Percentiles rank a stretch among this genome's conserved stretches.
These are phyloP conservation scores for Suncus etruscus DNA, from an alignment of 2,113 vertebrate genomes.

Conservation along the genomic window DNA sequence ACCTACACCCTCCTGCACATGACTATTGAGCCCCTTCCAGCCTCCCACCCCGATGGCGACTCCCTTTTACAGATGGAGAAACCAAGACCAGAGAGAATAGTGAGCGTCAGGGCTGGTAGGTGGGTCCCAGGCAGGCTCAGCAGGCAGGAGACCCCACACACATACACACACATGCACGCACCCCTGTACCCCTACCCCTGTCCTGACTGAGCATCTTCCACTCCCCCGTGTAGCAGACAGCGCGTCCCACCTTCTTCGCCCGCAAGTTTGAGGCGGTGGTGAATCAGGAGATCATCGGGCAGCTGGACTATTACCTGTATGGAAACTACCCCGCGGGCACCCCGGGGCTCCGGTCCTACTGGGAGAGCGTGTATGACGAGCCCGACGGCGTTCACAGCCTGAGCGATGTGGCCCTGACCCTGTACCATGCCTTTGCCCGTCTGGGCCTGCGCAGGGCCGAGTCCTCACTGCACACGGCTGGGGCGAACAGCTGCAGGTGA, in stretches of 20 bases:
- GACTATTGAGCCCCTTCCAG: neutral
- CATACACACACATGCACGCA: accelerated
- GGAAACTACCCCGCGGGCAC: constrained; percentile 92
- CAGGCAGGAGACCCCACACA: no score
- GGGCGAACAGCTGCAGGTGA: constrained; percentile 94
- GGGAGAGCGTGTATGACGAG: constrained; percentile 96
- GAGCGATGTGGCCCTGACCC: constrained; percentile 92
- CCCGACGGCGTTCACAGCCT: constrained; percentile 92
- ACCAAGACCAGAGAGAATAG: neutral
- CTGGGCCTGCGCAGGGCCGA: constrained; percentile 92
- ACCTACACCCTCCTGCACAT: neutral
- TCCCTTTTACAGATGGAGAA: neutral
- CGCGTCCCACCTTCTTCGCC: constrained; percentile 97
- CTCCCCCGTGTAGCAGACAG: constrained; percentile 92
- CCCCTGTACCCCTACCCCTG: no score
- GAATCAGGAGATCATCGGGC: constrained; percentile 97
- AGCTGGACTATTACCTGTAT: constrained; percentile 95
- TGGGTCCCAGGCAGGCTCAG: no score
- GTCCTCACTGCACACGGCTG: constrained; percentile 88
- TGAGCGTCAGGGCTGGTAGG: neutral
- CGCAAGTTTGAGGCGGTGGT: constrained; percentile 98
- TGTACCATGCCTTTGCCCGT: constrained; percentile 94
- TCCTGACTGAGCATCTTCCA: neutral
- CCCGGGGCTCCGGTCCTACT: constrained; percentile 93
- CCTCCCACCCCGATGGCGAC: no score